Evolutionary conservation across 1,140 invertebrate genomes (phyloP).

Genomic region (Hermetia illucens): DNA sequence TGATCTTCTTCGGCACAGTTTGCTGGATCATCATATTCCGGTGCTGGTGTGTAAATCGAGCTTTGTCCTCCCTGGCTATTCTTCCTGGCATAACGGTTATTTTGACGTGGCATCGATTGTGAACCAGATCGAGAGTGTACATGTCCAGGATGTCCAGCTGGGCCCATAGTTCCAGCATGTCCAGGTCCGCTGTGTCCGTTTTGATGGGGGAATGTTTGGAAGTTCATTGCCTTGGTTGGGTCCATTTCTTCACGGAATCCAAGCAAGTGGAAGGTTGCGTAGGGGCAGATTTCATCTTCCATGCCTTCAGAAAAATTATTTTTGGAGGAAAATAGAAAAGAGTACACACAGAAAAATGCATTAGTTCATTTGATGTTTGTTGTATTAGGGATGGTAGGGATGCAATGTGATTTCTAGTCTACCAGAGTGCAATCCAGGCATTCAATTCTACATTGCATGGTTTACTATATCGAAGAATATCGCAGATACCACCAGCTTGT

Average conservation of each 20-base stretch:
- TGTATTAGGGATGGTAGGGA: neutral
- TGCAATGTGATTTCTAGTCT: neutral
- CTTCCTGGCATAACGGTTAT: slow-evolving; percentile 54
- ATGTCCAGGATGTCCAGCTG: slow-evolving; percentile 45
- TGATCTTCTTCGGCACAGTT: slow-evolving; percentile 79
- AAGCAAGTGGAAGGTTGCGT: slow-evolving; percentile 84
- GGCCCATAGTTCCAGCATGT: slow-evolving; percentile 64
- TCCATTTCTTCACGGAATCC: slow-evolving; percentile 93
- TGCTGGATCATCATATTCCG: slow-evolving; percentile 80
- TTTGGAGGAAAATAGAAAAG: neutral
- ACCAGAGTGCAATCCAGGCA: too few species aligned
- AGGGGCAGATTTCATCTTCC: slow-evolving; percentile 89
- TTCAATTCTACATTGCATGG: too few species aligned
- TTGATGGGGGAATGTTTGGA: slow-evolving; percentile 80
- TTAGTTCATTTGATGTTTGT: neutral
- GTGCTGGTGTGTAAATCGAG: slow-evolving; percentile 55
- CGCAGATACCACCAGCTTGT: neutral
- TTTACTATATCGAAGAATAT: too few species aligned
- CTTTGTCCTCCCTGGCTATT: slow-evolving; percentile 49
- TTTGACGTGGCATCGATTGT: slow-evolving; percentile 70
- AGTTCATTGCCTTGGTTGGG: slow-evolving; percentile 70
- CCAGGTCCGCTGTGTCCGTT: slow-evolving; percentile 41
- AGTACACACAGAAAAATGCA: neutral
- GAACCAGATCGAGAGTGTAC: slow-evolving; percentile 73
- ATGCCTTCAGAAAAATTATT: slow-evolving; percentile 45